Evolutionary conservation across 2,888 invertebrate species (phyloP).

Genomic region (Aphidius colemani): DNA sequence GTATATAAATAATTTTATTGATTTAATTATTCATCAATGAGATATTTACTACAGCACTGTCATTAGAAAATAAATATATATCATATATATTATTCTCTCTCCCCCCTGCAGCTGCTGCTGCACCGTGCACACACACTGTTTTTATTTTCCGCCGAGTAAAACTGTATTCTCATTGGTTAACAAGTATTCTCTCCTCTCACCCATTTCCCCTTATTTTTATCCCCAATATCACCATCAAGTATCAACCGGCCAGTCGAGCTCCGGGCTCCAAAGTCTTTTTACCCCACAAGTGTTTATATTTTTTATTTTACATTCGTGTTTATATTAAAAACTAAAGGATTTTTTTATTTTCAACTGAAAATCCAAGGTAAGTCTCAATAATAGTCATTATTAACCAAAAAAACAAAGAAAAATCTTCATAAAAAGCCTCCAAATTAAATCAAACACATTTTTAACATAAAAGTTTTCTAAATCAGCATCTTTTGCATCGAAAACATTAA

Average conservation of each 20-base stretch:
- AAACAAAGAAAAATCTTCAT: neutral
- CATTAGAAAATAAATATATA: too few species aligned
- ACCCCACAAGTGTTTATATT: too few species aligned
- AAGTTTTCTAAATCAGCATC: too few species aligned
- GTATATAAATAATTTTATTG: too few species aligned
- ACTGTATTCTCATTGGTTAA: slow-evolving; percentile 24
- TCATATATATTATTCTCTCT: too few species aligned
- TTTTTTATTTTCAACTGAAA: slow-evolving; percentile 41
- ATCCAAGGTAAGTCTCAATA: slow-evolving; percentile 42
- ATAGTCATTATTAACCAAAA: neutral
- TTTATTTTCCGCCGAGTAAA: neutral
- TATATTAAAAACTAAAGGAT: slow-evolving; percentile 27
- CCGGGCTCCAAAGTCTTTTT: slow-evolving; percentile 35
- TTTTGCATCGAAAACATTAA: too few species aligned
- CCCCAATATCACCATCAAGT: neutral
- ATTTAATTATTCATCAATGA: too few species aligned
- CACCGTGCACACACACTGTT: slow-evolving; percentile 5
- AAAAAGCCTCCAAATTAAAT: too few species aligned
- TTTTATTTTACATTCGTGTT: slow-evolving; percentile 33
- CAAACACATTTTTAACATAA: too few species aligned
- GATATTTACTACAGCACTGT: too few species aligned
- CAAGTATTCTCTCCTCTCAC: slow-evolving; percentile 11
- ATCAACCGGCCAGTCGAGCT: slow-evolving; percentile 46
- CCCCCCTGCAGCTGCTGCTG: slow-evolving; percentile 28
- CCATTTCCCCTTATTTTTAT: slow-evolving; percentile 14